Percentiles rank a stretch among this genome's conserved stretches.
These are phyloP conservation scores for Tympanuchus pallidicinctus DNA, from an alignment of 2,113 vertebrate genomes.

Conservation along the genomic window DNA sequence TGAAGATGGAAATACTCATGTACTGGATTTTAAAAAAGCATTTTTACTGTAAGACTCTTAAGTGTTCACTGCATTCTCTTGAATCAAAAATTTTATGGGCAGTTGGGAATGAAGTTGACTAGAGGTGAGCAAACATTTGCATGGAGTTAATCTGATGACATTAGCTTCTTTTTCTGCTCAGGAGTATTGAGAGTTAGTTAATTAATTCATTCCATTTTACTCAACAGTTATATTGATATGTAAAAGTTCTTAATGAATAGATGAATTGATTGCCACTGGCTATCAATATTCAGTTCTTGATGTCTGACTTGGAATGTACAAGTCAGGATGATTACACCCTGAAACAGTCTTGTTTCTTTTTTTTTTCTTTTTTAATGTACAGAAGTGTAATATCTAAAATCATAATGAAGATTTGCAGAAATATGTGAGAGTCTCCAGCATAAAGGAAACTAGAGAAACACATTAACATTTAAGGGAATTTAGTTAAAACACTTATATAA, in stretches of 20 bases:
- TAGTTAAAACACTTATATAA: neutral
- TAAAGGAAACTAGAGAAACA: neutral
- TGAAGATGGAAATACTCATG: neutral
- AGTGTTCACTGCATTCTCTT: neutral
- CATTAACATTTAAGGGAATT: neutral
- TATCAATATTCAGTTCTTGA: neutral
- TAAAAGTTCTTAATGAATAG: neutral
- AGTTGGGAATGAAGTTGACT: neutral
- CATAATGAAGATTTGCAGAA: neutral
- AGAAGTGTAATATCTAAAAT: neutral
- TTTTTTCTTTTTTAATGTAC: neutral
- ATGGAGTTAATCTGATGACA: neutral
- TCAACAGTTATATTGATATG: neutral
- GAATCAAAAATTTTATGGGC: neutral
- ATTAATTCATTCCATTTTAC: neutral
- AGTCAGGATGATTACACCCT: neutral
- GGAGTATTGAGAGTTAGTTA: neutral
- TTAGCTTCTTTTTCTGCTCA: neutral
- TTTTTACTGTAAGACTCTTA: neutral
- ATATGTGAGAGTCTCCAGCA: neutral
- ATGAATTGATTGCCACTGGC: neutral
- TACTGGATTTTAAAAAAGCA: neutral
- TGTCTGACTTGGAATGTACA: neutral
- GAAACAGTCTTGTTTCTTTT: neutral
- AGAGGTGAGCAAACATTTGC: conserved; percentile 19